phyloP scores from a whole-genome alignment of 2,888 invertebrate genomes.

The Sinopyrophorus schimmeli region DNA sequence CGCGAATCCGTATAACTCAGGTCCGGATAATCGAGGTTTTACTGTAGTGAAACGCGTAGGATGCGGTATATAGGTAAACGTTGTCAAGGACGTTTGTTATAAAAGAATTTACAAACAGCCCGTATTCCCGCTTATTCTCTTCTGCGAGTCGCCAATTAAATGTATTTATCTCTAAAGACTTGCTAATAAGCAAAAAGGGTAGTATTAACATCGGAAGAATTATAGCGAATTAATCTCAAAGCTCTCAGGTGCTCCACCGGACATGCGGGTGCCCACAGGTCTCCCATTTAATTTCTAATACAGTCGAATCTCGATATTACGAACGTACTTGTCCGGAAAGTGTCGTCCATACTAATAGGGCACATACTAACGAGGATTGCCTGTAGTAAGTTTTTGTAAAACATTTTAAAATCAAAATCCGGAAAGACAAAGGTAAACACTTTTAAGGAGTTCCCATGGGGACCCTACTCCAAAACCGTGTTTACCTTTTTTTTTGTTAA shows the following conservation, averaged over 20 bases:
- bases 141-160: background rate
- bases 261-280: conserved; percentile 16
- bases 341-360: too few species aligned
- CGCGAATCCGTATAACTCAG: too few species aligned
- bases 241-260: conserved; percentile 8
- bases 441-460: conserved; percentile 25
- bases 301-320: conserved; percentile 3
- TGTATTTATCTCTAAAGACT: background rate
- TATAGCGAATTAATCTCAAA: conserved; percentile 5
- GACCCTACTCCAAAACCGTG: conserved; percentile 1
- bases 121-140: background rate
- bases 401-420: background rate
- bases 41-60: too few species aligned
- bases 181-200: conserved; percentile 7
- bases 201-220: conserved; percentile 8
- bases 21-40: too few species aligned
- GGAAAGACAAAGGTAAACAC: conserved; percentile 9
- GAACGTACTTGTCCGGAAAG: too few species aligned
- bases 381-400: too few species aligned
- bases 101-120: too few species aligned
- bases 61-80: too few species aligned
- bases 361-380: too few species aligned
- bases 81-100: too few species aligned
- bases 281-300: conserved; percentile 1
- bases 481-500: conserved; percentile 25